Evolutionary conservation across 2,888 invertebrate genomes (phyloP), one percentile per base, ranked within the genome.

Genomic region (Heliconius erato): DNA sequence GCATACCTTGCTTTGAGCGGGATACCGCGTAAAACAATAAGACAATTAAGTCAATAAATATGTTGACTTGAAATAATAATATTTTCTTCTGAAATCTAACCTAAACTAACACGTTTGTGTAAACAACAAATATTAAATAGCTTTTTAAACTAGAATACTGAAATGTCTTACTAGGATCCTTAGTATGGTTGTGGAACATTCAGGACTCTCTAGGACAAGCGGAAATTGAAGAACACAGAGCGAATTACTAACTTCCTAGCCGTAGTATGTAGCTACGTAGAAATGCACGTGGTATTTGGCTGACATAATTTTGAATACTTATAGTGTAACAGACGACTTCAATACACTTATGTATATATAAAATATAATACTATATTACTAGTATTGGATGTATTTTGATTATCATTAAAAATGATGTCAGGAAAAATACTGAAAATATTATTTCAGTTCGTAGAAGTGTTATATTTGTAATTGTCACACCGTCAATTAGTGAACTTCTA

Each of bases 221-320:
- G 71, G 71, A 72, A 72, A 44, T 72, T 72, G 44, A 72, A 72
- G 44, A 72, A 72, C 40, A 44, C 44, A 16, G 44, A 40, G 71
- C 44, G 71, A n/a, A 72, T 26, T 72, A 44, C 71, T 16, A 72
- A 44, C 71, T 72, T 72, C n/a, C 71, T 26, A 72, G 44, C 44
- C 16, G 44, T 54, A 54, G 19, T 54, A 19, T 26, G 71, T 26
- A 71, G 16, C 14, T 14, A 71, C 5, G 44, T 44, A 67, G 26
- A 26, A 26, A 5, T 40, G 49, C 19, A 19, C 49, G 2, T 44
- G 26, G 16, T 72, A 44, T 44, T 44, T 44, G 26, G 26, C n/a
- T 26, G 26, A 44, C 14, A 44, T 14, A 7, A 26, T 71, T 44
- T 5, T 40, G n/a, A n/a, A 44, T n/a, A 71, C 6, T 14, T 7